phyloP scores from a whole-genome alignment of 2,113 vertebrate genomes.

The Spilogale gracilis region DNA sequence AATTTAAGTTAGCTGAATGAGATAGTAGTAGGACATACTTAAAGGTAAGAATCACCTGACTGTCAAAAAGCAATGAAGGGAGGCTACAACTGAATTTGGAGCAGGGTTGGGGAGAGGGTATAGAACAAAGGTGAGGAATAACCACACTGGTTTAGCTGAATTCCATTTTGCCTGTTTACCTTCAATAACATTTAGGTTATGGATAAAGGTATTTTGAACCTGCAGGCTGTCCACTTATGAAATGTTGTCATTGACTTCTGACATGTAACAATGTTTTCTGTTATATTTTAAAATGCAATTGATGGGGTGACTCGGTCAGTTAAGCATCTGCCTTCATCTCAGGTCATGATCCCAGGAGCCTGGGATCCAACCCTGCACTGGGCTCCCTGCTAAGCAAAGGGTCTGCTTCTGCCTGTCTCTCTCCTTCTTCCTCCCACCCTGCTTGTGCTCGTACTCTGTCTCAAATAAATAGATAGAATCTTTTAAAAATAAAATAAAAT shows the following conservation, averaged over 20 bases:
- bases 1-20: not conserved
- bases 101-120: not conserved
- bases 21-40: not conserved
- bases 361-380: not conserved
- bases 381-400: not conserved
- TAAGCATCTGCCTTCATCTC: not conserved
- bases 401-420: not conserved
- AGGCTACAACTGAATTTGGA: not conserved
- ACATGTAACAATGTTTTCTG: not conserved
- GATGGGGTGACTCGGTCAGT: not conserved
- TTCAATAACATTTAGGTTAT: not conserved
- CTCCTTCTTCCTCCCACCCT: not conserved
- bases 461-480: not conserved
- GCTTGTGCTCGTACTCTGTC: not conserved
- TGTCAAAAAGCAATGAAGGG: not conserved
- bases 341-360: not conserved
- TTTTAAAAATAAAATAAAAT: not conserved
- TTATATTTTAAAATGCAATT: not conserved
- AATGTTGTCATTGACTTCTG: not conserved
- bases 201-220: not conserved
- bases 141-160: not conserved
- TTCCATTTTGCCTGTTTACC: not conserved
- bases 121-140: not conserved
- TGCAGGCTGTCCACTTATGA: not conserved
- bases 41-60: not conserved